phyloP scores from a whole-genome alignment of 2,888 invertebrate species.

The Lepidonotus clava region DNA sequence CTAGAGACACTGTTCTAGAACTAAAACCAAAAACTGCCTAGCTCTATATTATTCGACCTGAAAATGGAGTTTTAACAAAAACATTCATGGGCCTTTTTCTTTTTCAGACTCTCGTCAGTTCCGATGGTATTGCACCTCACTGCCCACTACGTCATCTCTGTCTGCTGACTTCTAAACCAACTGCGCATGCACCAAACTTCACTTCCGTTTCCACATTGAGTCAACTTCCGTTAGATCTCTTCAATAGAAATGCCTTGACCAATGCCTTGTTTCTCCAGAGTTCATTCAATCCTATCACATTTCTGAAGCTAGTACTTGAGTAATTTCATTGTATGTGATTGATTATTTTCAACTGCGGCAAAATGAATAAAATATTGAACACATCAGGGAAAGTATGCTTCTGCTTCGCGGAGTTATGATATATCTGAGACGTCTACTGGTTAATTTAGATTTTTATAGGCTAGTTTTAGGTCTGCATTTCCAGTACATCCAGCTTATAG shows the following conservation, averaged over 20 bases:
- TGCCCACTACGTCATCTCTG: slow-evolving; percentile 32
- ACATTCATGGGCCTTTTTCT: background rate
- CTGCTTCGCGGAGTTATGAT: background rate
- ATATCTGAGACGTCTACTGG: background rate
- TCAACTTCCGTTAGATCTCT: background rate
- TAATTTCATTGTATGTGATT: background rate
- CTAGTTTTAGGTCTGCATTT: background rate
- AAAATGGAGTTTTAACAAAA: background rate
- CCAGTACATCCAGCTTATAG: background rate
- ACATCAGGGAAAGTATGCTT: slow-evolving; percentile 8
- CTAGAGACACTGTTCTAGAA: background rate
- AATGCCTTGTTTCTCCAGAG: background rate
- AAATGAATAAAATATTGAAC: background rate
- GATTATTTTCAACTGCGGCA: background rate
- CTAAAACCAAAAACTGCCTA: background rate
- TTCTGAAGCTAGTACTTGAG: background rate
- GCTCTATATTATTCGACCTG: background rate
- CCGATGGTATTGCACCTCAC: background rate
- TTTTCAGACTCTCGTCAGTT: slow-evolving; percentile 10
- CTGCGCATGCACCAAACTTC: slow-evolving; percentile 38
- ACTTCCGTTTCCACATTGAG: slow-evolving; percentile 22
- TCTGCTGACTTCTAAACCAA: background rate
- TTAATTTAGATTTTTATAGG: background rate
- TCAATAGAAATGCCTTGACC: background rate
- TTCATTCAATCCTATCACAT: background rate